phyloP scores from a whole-genome alignment of 2,113 vertebrate genomes.

The Heloderma charlesbogerti region DNA sequence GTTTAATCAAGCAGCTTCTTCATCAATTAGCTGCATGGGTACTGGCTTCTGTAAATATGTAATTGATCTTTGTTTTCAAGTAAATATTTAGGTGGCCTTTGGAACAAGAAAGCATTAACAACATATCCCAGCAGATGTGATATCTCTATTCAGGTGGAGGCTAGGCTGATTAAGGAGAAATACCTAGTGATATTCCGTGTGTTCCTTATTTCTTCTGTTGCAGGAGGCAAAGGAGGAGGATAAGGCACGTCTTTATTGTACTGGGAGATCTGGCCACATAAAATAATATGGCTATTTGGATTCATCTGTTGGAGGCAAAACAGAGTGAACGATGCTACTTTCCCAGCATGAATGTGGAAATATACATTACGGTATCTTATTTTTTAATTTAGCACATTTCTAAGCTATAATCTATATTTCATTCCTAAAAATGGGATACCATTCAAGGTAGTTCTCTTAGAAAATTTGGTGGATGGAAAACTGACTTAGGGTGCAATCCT shows the following conservation, averaged over 20 bases:
- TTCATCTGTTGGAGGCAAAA: conserved; percentile 86
- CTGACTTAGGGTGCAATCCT: no score
- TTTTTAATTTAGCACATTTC: no score
- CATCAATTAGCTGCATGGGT: neutral
- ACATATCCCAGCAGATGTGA: neutral
- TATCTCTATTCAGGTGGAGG: neutral
- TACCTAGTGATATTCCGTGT: conserved; percentile 87
- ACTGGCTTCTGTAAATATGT: neutral
- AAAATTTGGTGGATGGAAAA: neutral
- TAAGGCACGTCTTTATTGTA: conserved; percentile 96
- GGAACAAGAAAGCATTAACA: neutral
- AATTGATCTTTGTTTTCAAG: neutral
- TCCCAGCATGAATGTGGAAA: neutral
- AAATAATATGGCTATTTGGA: conserved; percentile 86
- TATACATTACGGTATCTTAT: neutral
- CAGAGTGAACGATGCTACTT: conserved; percentile 34
- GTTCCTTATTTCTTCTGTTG: conserved; percentile 75
- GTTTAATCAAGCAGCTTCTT: neutral
- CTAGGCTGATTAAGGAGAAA: conserved; percentile 21
- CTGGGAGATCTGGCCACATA: conserved; percentile 97
- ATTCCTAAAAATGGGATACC: neutral
- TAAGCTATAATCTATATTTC: neutral
- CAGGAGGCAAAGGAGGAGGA: conserved; percentile 86
- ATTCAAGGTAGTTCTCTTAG: neutral
- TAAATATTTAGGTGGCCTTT: neutral